phyloP scores from a whole-genome alignment of 2,888 invertebrate species.

The Malachius bipustulatus region DNA sequence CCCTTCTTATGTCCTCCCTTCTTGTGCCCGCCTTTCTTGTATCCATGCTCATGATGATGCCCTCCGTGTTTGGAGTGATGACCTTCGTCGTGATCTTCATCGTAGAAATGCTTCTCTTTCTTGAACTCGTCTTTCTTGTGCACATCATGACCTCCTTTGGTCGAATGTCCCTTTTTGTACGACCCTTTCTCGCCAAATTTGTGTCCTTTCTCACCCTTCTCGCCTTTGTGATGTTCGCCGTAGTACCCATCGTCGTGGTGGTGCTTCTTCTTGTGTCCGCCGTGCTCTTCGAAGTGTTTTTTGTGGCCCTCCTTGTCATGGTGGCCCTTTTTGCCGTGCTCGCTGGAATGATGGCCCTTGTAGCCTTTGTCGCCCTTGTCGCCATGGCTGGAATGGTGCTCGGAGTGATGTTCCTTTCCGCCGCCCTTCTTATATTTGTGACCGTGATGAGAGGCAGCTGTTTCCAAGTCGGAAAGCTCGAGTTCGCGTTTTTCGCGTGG shows the following conservation, averaged over 20 bases:
- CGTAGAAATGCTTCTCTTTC: conserved; percentile 77
- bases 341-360: conserved; percentile 51
- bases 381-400: conserved; percentile 44
- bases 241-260: conserved; percentile 53
- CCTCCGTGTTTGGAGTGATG: conserved; percentile 74
- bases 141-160: conserved; percentile 74
- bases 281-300: conserved; percentile 51
- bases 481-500: conserved; percentile 12
- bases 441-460: conserved; percentile 42
- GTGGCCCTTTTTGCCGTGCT: conserved; percentile 53
- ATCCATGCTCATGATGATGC: conserved; percentile 66
- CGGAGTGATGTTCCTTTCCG: conserved; percentile 43
- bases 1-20: conserved; percentile 74
- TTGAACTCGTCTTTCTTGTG: conserved; percentile 78
- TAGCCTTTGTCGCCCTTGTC: conserved; percentile 56
- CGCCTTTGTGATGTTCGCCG: conserved; percentile 52
- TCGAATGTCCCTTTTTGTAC: conserved; percentile 75
- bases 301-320: conserved; percentile 55
- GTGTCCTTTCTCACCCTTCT: conserved; percentile 52
- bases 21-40: conserved; percentile 70
- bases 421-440: conserved; percentile 41
- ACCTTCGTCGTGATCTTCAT: conserved; percentile 71
- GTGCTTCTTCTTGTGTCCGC: conserved; percentile 48
- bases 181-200: conserved; percentile 60
- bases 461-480: conserved; percentile 44